Evolutionary conservation across 1,140 invertebrate species (phyloP).

Genomic region (Hyles euphorbiae): DNA sequence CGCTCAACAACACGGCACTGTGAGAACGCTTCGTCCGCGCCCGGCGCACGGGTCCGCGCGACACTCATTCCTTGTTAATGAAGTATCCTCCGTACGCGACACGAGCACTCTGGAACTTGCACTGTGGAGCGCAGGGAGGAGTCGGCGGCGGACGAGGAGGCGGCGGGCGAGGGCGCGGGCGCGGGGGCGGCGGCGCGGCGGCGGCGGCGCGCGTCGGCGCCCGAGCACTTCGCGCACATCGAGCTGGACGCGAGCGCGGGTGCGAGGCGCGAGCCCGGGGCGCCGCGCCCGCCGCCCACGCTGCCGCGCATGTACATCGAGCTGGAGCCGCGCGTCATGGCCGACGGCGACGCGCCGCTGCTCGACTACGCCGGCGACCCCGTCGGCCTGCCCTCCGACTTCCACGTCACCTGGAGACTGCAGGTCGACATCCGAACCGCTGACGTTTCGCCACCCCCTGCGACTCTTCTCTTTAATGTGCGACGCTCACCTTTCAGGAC

Average conservation of each 20-base stretch:
- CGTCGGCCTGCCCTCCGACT: conserved; percentile 60
- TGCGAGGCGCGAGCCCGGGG: conserved; percentile 17
- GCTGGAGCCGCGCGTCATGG: conserved; percentile 51
- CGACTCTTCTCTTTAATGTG: neutral
- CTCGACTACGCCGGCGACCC: conserved; percentile 49
- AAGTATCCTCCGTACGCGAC: no score
- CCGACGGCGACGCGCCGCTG: conserved; percentile 41
- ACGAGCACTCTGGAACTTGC: no score
- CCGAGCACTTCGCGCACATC: conserved; percentile 34
- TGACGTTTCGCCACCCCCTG: neutral
- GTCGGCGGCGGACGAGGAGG: conserved; percentile 3
- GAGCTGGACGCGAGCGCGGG: conserved; percentile 34
- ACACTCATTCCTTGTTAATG: no score
- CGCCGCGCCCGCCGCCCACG: conserved; percentile 43
- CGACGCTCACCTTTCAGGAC: conserved; percentile 16
- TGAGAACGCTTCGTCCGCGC: conserved; percentile 25
- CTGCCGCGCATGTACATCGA: conserved; percentile 55
- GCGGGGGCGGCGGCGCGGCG: conserved; percentile 11
- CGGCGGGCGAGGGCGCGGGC: conserved; percentile 7
- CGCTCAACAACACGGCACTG: conserved; percentile 37
- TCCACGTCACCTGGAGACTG: conserved; percentile 50
- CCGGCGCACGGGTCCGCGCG: no score
- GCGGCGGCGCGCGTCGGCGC: conserved; percentile 13
- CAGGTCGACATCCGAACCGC: conserved; percentile 23
- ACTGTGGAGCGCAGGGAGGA: conserved; percentile 5